phyloP scores from a whole-genome alignment of 2,113 vertebrate species.

The Poicephalus gulielmi region DNA sequence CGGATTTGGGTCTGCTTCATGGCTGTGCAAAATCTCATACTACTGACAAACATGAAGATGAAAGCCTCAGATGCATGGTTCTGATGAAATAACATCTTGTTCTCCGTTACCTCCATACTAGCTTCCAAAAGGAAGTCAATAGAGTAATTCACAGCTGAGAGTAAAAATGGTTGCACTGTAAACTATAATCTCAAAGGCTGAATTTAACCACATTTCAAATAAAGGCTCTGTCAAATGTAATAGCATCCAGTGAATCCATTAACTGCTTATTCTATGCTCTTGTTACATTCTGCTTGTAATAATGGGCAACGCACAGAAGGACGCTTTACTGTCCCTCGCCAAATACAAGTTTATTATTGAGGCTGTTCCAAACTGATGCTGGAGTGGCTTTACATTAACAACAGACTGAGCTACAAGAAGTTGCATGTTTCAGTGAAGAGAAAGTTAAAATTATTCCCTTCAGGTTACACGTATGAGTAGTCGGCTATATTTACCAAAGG shows the following conservation, averaged over 20 bases:
- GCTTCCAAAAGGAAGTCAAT: neutral
- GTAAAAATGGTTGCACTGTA: neutral
- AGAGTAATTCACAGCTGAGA: neutral
- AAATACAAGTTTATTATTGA: neutral
- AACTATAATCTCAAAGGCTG: neutral
- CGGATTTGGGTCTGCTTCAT: neutral
- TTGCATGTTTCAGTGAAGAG: neutral
- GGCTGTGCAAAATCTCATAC: neutral
- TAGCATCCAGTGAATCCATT: neutral
- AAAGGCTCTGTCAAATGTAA: neutral
- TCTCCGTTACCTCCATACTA: neutral
- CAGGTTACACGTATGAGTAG: neutral
- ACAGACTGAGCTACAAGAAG: neutral
- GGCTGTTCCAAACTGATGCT: neutral
- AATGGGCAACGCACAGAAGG: neutral
- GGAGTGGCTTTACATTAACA: neutral
- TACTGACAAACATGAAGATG: neutral
- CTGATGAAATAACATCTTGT: neutral
- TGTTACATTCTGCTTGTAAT: neutral
- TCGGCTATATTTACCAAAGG: neutral
- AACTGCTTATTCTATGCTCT: neutral
- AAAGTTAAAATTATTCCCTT: neutral
- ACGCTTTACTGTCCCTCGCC: neutral
- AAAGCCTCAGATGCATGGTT: neutral
- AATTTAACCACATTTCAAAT: neutral